Evolutionary conservation across 2,888 invertebrate species (phyloP), one percentile per base, ranked within the genome.

Genomic region (Harpalus rubripes): DNA sequence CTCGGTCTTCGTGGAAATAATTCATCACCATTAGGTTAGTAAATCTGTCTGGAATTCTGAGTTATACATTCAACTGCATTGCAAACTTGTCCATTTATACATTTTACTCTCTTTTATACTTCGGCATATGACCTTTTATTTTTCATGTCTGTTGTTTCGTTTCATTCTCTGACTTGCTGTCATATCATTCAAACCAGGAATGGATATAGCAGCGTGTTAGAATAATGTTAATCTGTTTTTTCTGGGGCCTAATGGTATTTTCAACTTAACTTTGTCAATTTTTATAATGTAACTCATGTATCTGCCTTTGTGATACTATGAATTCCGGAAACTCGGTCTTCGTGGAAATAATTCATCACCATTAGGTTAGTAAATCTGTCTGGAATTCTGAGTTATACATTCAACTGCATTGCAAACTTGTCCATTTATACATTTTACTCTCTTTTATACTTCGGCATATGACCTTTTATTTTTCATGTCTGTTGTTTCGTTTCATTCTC

Each of bases 1-100:
- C 63, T 63, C 26, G 0, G 16, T 59, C 15, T 59, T 15, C 59
- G 8, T 59, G 59, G 22, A 63, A 63, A 63, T 63, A 63, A 63
- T 63, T 63, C 26, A 26, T 63, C 26, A 63, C 63, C 26, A 63
- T 63, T 63, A 63, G 26, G 16, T 63, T 26, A 26, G 12, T 26
- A 63, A 63, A 63, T 63, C 63, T 63, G 63, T 63, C 63, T 26
- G 12, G 12, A 63, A 63, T 26, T 63, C 63, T 63, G 63, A 63
- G 26, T 26, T 63, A 22, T 63, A 18, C 22, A 63, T 22, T 63
- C 0, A 26, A 63, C 26, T 63, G 63, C 63, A 63, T 26, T 59
- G 59, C 16, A 59, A 16, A 59, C 16, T 59, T 59, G 15, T 26
- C 26, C 12, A 63, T 63, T 26, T 63, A 26, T 26, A 26, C 63